A percentile compares a stretch with the other conserved stretches of the same genome.
These are phyloP conservation scores for Ceratosolen fusciceps DNA, from an alignment of 1,140 invertebrate genomes.

Conservation along the genomic window DNA sequence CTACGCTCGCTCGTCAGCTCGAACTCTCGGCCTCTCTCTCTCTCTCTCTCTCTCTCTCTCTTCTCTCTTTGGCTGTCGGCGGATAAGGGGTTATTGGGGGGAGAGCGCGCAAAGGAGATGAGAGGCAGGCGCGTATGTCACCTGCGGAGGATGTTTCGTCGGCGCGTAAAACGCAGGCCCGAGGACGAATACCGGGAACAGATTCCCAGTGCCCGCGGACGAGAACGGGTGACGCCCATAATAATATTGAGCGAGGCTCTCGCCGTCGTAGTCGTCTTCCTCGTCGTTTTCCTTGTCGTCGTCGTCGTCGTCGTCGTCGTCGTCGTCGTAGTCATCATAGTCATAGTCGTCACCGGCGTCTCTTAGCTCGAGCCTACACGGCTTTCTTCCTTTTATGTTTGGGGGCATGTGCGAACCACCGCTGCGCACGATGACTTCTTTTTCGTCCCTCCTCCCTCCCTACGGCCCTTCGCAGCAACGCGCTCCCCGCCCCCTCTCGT, in stretches of 20 bases:
- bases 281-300: no score
- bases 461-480: no score
- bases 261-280: background rate
- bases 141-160: conserved; percentile 32
- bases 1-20: no score
- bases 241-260: conserved; percentile 31
- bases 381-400: conserved; percentile 21
- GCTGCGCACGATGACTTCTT: conserved; percentile 35
- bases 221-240: conserved; percentile 44
- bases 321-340: no score
- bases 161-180: conserved; percentile 36
- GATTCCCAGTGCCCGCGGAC: conserved; percentile 8
- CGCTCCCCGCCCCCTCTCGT: no score
- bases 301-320: background rate
- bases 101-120: no score
- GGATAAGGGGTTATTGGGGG: background rate
- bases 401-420: conserved; percentile 19
- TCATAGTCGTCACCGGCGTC: background rate
- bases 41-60: no score
- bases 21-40: no score
- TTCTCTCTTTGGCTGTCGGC: no score
- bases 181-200: conserved; percentile 34
- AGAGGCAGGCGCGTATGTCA: conserved; percentile 44
- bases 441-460: no score
- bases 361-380: background rate